phyloP scores from a whole-genome alignment of 2,797 vertebrate species.

The Malacoraja senta region DNA sequence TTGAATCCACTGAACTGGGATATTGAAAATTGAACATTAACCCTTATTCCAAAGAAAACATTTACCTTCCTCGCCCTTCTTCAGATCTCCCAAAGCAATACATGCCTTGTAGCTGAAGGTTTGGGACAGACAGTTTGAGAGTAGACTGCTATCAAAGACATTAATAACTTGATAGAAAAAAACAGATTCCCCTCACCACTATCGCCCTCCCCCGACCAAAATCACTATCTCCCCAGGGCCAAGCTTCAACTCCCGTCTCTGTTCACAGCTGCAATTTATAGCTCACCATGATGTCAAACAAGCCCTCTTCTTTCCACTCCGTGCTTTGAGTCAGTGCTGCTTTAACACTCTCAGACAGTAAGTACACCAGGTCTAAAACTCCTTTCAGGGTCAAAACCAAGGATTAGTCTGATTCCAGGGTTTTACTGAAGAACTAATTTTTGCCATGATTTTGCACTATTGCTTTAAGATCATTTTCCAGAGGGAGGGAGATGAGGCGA shows the following conservation, averaged over 20 bases:
- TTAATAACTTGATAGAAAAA: not conserved
- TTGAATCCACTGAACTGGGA: not conserved
- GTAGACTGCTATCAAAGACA: not conserved
- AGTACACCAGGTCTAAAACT: not conserved
- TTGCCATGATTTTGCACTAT: not conserved
- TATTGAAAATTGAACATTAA: not conserved
- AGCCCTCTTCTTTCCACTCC: not conserved
- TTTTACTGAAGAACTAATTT: not conserved
- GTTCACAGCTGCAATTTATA: not conserved
- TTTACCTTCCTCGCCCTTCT: not conserved
- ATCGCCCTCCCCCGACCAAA: not conserved
- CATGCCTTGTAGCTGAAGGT: not conserved
- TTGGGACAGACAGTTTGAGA: not conserved
- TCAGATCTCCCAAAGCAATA: not conserved
- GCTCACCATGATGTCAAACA: not conserved
- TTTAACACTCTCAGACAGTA: not conserved
- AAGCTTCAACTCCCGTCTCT: too few relatives aligned
- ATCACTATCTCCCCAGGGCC: not conserved
- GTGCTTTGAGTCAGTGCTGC: not conserved
- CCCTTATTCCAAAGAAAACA: not conserved
- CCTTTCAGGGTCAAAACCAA: too few relatives aligned
- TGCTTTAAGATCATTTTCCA: not conserved
- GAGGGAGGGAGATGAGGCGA: not conserved
- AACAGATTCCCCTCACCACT: not conserved
- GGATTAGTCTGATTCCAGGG: too few relatives aligned